Evolutionary conservation across 2,113 vertebrate species (phyloP).

Genomic region (Hippotragus niger): DNA sequence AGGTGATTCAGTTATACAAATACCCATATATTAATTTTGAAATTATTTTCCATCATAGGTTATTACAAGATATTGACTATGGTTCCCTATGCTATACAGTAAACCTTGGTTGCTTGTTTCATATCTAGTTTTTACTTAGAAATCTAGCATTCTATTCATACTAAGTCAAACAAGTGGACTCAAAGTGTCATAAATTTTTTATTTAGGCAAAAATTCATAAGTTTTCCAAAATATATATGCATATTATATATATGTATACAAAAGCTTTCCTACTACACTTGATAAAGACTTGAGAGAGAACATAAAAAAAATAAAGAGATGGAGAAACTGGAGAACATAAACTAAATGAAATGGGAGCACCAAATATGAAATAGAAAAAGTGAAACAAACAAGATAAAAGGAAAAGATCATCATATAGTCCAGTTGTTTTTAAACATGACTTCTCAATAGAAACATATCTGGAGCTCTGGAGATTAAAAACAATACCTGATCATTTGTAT

Average conservation of each 20-base stretch:
- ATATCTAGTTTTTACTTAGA: background rate
- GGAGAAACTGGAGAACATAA: background rate
- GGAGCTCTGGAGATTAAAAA: background rate
- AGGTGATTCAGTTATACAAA: background rate
- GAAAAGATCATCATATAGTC: background rate
- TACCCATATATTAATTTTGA: background rate
- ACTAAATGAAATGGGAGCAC: background rate
- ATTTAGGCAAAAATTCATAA: background rate
- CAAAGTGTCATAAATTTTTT: background rate
- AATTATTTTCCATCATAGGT: background rate
- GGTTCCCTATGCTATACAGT: background rate
- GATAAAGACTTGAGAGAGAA: background rate
- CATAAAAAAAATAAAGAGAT: background rate
- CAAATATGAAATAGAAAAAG: background rate
- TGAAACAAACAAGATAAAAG: background rate
- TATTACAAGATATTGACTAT: background rate
- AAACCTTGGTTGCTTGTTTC: background rate
- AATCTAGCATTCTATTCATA: background rate
- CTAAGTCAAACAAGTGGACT: background rate
- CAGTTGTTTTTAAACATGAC: background rate
- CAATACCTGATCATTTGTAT: background rate
- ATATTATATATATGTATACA: background rate
- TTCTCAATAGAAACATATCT: background rate
- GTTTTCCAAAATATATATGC: background rate
- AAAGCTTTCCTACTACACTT: background rate